Evolutionary conservation across 2,113 vertebrate species (phyloP).

Genomic region (Microtus richardsoni): DNA sequence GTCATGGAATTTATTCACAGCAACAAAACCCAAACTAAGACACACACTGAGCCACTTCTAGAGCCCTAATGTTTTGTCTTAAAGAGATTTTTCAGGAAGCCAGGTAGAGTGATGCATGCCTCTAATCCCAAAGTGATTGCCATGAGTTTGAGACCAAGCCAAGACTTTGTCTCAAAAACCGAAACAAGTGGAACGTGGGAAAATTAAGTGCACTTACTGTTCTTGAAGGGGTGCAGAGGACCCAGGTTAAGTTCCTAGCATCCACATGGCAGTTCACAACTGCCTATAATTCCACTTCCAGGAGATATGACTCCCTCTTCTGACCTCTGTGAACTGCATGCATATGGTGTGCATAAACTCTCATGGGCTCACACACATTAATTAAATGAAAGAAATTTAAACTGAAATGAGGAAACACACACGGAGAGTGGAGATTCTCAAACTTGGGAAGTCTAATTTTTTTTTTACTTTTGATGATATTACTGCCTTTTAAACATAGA

Average conservation of each 20-base stretch:
- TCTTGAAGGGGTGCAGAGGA: background rate
- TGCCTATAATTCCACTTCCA: background rate
- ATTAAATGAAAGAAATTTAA: background rate
- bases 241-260: background rate
- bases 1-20: no score
- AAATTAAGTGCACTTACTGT: background rate
- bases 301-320: background rate
- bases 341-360: background rate
- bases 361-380: background rate
- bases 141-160: background rate
- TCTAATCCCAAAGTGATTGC: background rate
- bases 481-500: conserved; percentile 7
- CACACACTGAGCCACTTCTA: background rate
- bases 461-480: background rate
- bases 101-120: background rate
- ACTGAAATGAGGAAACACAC: background rate
- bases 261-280: background rate
- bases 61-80: conserved; percentile 26
- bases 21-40: no score
- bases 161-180: background rate
- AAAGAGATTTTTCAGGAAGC: background rate
- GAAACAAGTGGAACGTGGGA: background rate
- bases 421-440: background rate
- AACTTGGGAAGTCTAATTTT: background rate
- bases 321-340: background rate